These are phyloP conservation scores for Riparia riparia DNA, from an alignment of 2,113 vertebrate genomes.

Conservation along the genomic window DNA sequence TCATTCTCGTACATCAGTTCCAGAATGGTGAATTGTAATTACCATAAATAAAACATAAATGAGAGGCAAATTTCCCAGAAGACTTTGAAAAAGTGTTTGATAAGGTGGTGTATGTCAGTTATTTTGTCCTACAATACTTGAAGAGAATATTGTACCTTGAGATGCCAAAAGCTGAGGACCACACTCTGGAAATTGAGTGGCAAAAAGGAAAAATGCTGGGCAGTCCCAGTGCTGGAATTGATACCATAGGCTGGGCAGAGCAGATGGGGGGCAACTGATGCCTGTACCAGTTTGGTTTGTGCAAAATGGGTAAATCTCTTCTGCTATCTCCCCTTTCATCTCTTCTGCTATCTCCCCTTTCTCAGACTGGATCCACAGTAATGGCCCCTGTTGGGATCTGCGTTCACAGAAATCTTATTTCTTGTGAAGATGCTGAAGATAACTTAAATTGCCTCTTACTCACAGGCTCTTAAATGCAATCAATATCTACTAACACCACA, in stretches of 20 bases:
- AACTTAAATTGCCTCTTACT: slow-evolving; percentile 17
- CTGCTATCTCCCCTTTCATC: not conserved
- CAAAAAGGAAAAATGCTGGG: not conserved
- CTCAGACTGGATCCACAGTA: not conserved
- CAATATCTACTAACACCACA: not conserved
- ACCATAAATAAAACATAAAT: not conserved
- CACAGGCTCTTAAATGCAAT: slow-evolving; percentile 7
- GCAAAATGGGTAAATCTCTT: not conserved
- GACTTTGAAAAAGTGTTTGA: not conserved
- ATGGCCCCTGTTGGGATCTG: not conserved
- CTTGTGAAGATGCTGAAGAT: not conserved
- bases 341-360: not conserved
- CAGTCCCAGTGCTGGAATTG: not conserved
- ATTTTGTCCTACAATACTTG: not conserved
- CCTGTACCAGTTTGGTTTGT: not conserved
- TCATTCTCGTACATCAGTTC: not conserved
- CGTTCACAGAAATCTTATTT: not conserved
- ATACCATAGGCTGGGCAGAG: not conserved
- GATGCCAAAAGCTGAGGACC: not conserved
- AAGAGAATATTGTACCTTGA: not conserved
- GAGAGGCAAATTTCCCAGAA: not conserved
- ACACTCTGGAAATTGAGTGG: not conserved
- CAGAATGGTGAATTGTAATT: not conserved
- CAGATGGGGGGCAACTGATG: not conserved
- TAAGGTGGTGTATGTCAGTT: not conserved